phyloP scores from a whole-genome alignment of 2,113 vertebrate genomes.

The Mohoua ochrocephala region DNA sequence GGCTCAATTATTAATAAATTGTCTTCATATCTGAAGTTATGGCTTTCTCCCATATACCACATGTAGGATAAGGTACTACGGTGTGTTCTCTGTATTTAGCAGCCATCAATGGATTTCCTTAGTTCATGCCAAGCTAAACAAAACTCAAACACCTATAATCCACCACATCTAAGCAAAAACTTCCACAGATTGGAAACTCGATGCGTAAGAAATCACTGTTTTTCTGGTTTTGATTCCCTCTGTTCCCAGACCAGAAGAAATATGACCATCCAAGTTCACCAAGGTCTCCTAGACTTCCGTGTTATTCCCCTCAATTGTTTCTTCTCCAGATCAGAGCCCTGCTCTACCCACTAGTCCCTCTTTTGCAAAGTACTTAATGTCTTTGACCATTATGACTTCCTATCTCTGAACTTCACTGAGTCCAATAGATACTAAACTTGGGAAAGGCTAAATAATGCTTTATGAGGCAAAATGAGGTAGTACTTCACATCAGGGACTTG shows the following conservation, averaged over 20 bases:
- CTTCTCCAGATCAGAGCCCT: neutral
- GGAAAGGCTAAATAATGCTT: neutral
- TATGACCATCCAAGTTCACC: neutral
- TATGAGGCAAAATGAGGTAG: neutral
- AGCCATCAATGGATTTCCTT: neutral
- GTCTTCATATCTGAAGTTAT: neutral
- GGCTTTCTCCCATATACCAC: accelerated
- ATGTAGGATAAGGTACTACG: neutral
- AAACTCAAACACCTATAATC: neutral
- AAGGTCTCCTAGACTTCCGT: neutral
- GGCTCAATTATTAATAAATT: neutral
- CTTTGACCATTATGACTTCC: neutral
- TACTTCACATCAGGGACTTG: neutral
- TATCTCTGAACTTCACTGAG: neutral
- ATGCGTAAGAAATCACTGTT: neutral
- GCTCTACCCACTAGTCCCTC: neutral
- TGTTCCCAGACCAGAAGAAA: neutral
- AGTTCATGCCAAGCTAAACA: neutral
- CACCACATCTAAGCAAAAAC: neutral
- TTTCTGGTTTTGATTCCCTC: neutral
- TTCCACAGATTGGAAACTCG: neutral
- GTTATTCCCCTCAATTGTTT: neutral
- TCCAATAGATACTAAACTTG: neutral
- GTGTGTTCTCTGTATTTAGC: neutral
- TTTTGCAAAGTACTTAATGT: neutral